phyloP scores from a whole-genome alignment of 2,113 vertebrate species.

The Lepidothrix coronata region DNA sequence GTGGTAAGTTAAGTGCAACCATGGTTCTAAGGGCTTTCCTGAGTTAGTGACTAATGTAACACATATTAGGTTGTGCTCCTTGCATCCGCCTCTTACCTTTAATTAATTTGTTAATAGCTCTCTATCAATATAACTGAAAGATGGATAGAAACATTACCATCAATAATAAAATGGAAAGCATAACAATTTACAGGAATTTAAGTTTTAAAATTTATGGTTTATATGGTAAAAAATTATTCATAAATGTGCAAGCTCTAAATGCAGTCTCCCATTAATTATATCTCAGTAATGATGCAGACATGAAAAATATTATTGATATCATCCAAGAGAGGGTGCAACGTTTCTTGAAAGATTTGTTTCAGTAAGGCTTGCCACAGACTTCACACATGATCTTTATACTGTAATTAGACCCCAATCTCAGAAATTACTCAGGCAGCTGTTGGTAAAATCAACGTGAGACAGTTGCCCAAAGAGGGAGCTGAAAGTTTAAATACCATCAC shows the following conservation, averaged over 20 bases:
- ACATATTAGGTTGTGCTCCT: not conserved
- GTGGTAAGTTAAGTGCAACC: not conserved
- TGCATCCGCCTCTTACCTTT: not conserved
- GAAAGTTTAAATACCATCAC: conserved; percentile 10
- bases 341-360: not conserved
- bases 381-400: not conserved
- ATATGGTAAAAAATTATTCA: not conserved
- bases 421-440: not conserved
- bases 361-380: not conserved
- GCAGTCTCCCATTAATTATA: not conserved
- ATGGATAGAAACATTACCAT: not conserved
- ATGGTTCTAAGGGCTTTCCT: not conserved
- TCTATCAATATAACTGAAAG: not conserved
- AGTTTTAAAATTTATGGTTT: not conserved
- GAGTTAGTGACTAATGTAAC: not conserved
- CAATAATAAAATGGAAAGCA: not conserved
- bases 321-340: not conserved
- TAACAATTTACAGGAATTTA: not conserved
- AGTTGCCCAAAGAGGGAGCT: not conserved
- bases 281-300: not conserved
- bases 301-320: not conserved
- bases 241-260: not conserved
- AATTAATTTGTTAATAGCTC: not conserved
- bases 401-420: not conserved
- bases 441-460: not conserved